phyloP scores from a whole-genome alignment of 2,113 vertebrate genomes.

The Thunnus maccoyii region DNA sequence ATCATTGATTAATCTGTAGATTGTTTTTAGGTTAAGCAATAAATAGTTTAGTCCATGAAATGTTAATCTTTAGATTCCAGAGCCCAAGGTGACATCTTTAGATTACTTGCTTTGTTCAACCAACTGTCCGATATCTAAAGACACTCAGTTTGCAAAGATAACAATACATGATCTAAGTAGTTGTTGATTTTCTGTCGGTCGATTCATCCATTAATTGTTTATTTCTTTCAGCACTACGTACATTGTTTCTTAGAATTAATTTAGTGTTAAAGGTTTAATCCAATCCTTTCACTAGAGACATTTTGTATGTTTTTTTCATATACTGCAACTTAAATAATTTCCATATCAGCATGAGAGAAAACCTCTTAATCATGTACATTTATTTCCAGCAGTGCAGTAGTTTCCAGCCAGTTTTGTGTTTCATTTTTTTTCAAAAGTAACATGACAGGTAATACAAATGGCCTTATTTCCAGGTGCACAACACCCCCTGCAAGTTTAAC shows the following conservation, averaged over 20 bases:
- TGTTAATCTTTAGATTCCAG: neutral
- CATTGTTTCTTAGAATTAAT: no score
- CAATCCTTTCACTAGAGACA: neutral
- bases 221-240: neutral
- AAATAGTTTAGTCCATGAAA: no score
- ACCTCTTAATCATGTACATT: neutral
- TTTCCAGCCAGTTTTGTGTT: slow-evolving; percentile 17
- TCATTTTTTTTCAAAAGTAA: slow-evolving; percentile 11
- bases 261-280: neutral
- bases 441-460: slow-evolving; percentile 67
- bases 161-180: no score
- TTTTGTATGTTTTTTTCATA: neutral
- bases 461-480: slow-evolving; percentile 57
- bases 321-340: neutral
- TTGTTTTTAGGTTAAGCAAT: neutral
- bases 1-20: neutral
- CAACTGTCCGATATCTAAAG: no score
- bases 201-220: neutral
- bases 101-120: neutral
- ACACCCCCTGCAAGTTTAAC: slow-evolving; percentile 63
- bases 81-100: neutral
- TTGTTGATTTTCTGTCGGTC: neutral
- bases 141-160: no score
- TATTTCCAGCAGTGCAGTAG: slow-evolving; percentile 16
- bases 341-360: neutral